A percentile compares a stretch with the other conserved stretches of the same genome.
These are phyloP conservation scores for Strigamia crassipes DNA, from an alignment of 2,888 invertebrate genomes.

Conservation along the genomic window DNA sequence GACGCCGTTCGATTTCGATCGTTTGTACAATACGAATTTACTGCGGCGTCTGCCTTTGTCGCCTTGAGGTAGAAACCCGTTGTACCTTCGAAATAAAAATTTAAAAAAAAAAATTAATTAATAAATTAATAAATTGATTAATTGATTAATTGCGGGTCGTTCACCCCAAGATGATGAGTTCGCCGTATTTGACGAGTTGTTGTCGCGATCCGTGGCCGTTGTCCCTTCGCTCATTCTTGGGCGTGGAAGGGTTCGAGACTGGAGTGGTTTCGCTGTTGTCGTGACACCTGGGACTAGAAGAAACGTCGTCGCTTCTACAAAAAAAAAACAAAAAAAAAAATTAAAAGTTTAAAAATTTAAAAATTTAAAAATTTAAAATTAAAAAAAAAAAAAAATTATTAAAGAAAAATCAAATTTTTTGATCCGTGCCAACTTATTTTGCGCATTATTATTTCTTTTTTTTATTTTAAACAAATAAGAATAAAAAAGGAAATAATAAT, in stretches of 20 bases:
- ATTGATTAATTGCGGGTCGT: too few species aligned
- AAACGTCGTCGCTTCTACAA: slow-evolving; percentile 44
- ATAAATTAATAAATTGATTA: too few species aligned
- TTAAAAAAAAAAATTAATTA: background rate
- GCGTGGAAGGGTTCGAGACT: slow-evolving; percentile 44
- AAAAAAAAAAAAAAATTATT: too few species aligned
- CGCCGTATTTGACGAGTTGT: slow-evolving; percentile 76
- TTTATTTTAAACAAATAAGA: too few species aligned
- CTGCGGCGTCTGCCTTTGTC: slow-evolving; percentile 91
- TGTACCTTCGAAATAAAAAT: slow-evolving; percentile 70
- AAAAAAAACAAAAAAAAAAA: too few species aligned
- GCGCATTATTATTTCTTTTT: too few species aligned
- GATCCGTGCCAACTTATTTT: slow-evolving; percentile 13
- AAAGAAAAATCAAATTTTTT: too few species aligned
- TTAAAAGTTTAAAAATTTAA: too few species aligned
- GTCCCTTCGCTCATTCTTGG: slow-evolving; percentile 45
- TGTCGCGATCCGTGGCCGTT: slow-evolving; percentile 41
- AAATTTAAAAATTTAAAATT: too few species aligned
- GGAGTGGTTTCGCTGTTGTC: background rate
- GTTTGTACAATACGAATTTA: slow-evolving; percentile 88
- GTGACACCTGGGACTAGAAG: slow-evolving; percentile 1
- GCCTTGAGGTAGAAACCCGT: slow-evolving; percentile 89
- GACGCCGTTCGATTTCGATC: slow-evolving; percentile 86
- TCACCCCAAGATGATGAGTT: slow-evolving; percentile 92
- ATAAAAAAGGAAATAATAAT: too few species aligned